Percentiles rank a stretch among this genome's conserved stretches.
These are phyloP conservation scores for Triplophysa rosa DNA, from an alignment of 2,113 vertebrate genomes.

Conservation along the genomic window DNA sequence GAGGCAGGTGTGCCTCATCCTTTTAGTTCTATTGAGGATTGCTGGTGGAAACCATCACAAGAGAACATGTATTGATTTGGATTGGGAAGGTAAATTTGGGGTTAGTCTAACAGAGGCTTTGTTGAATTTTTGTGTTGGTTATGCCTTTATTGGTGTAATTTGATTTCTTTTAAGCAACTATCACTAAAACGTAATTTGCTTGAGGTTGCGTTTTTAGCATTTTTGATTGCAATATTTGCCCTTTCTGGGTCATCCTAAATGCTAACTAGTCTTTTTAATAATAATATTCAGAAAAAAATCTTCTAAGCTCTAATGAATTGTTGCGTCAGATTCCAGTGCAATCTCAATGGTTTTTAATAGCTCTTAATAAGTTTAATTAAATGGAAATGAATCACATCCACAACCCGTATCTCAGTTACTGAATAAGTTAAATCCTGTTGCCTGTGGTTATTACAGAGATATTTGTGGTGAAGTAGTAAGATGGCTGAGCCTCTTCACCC, in stretches of 20 bases:
- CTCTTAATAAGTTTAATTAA: not conserved
- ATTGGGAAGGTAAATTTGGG: not conserved
- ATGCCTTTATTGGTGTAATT: not conserved
- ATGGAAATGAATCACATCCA: slow-evolving; percentile 12
- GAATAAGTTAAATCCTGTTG: not conserved
- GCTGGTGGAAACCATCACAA: slow-evolving; percentile 12
- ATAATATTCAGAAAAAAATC: too few species aligned
- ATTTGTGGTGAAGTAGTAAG: slow-evolving; percentile 26
- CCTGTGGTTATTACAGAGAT: slow-evolving; percentile 13
- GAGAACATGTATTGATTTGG: slow-evolving; percentile 6
- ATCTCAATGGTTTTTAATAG: too few species aligned
- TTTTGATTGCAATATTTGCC: too few species aligned
- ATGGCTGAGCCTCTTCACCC: slow-evolving; percentile 60
- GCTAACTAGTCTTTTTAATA: too few species aligned
- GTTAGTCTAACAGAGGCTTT: not conserved
- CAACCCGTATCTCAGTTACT: not conserved
- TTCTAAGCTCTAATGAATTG: too few species aligned
- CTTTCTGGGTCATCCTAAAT: too few species aligned
- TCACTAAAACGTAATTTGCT: too few species aligned
- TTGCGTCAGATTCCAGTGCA: too few species aligned
- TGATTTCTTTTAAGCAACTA: not conserved
- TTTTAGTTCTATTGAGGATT: slow-evolving; percentile 25
- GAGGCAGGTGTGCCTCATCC: not conserved
- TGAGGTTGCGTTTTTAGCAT: too few species aligned
- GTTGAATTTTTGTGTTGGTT: slow-evolving; percentile 19